Base-by-base conservation (phyloP, 2,113 vertebrate genomes). In the Myxocyprinus asiaticus region DNA sequence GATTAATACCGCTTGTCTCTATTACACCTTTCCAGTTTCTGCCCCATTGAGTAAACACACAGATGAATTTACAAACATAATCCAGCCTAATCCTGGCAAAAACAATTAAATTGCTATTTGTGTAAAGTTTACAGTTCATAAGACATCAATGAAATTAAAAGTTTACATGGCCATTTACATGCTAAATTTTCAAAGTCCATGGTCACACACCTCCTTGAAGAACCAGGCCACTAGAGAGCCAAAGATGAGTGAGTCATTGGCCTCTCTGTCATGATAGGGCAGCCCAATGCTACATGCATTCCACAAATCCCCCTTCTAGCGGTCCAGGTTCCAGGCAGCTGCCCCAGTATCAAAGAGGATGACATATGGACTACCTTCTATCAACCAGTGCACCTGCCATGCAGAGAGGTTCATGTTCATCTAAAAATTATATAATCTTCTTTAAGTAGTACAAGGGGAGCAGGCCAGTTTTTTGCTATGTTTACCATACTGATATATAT, bases 251-350 rank as follows among this genome's bases (percentile, higher is more conserved):
- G 95, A 91, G 81, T 99, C 96, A 0, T 95, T 97, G 82, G 97
- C 96, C 91, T 99, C 98, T 42, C 91, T 86, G 90, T 99, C 98
- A 0, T 95, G 85, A 85, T 87, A 93, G 2, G 98, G 98, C 66
- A 99, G 93, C 9, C 97, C 96, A 2, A 99, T 94, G 6, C 81
- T 85, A 79, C 94, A 96, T 1, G 85, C 92, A 15, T 96, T 90
- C 97, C 98, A 99, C 85, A 99, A 91, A 88, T 99, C 97, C 0
- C 94, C 94, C 88, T 96, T 98, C 98, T 97, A 99, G 11, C 82
- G 91, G 87, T 99, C 97, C 91, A 99, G 85, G 74, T 97, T 98
- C 94, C 95, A 96, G 15, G 96, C 94, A 0, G 97, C 94, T 0
- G 93, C 93, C 80, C 91, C 88, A 6, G 98, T 94, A 85, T 99